Evolutionary conservation across 1,140 invertebrate species (phyloP).

Genomic region (Monochamus saltuarius): DNA sequence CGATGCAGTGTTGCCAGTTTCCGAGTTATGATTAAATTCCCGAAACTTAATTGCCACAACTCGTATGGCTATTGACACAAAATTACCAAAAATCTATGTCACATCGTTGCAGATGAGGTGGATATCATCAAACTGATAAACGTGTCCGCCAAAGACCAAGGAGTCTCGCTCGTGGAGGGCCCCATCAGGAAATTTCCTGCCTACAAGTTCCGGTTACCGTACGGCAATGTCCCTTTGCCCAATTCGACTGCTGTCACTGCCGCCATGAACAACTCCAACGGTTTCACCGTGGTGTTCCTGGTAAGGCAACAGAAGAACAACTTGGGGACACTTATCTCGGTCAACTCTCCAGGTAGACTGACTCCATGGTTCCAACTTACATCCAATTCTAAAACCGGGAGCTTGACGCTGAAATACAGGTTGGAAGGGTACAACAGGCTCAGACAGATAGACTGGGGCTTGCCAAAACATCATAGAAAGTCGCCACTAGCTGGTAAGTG

Average conservation of each 20-base stretch:
- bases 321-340: conserved; percentile 52
- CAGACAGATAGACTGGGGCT: conserved; percentile 47
- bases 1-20: no score
- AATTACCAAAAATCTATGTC: no score
- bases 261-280: conserved; percentile 41
- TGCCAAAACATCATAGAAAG: conserved; percentile 47
- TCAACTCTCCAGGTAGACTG: conserved; percentile 53
- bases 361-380: conserved; percentile 54
- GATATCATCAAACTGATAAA: conserved; percentile 54
- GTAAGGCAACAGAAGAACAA: conserved; percentile 52
- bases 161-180: conserved; percentile 51
- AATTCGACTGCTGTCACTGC: conserved; percentile 42
- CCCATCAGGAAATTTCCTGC: conserved; percentile 50
- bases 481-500: conserved; percentile 48
- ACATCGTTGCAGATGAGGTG: conserved; percentile 48
- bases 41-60: no score
- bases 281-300: conserved; percentile 51
- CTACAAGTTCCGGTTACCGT: conserved; percentile 53
- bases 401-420: conserved; percentile 48
- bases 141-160: conserved; percentile 49
- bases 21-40: no score
- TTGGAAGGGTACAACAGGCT: conserved; percentile 42
- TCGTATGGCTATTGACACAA: no score
- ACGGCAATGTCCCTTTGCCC: conserved; percentile 50
- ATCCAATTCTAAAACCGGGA: conserved; percentile 49